A percentile compares a stretch with the other conserved stretches of the same genome.
Evolutionary conservation across 2,113 vertebrate species (phyloP).

Genomic region (Montifringilla adamsi): DNA sequence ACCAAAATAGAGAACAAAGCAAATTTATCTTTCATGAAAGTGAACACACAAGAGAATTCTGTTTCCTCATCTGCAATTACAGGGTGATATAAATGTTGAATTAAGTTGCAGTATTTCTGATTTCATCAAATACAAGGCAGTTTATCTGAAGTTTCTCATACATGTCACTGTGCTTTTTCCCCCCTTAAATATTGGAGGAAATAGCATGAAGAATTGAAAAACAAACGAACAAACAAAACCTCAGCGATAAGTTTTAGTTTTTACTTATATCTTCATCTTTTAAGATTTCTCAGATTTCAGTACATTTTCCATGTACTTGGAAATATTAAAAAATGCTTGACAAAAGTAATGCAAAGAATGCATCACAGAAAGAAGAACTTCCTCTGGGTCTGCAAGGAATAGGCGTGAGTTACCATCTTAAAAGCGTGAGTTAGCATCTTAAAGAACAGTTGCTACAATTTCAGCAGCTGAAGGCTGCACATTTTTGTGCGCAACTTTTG

Average conservation of each 20-base stretch:
- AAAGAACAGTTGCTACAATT: background rate
- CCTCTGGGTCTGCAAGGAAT: background rate
- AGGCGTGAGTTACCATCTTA: background rate
- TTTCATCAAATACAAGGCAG: background rate
- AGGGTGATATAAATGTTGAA: background rate
- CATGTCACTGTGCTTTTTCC: fast-evolving
- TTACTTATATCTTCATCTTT: background rate
- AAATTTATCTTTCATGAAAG: background rate
- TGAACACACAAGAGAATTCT: background rate
- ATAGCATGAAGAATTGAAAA: background rate
- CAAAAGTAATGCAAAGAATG: background rate
- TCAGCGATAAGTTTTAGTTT: background rate
- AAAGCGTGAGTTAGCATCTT: background rate
- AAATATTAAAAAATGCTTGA: background rate
- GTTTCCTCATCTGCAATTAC: background rate
- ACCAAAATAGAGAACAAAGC: background rate
- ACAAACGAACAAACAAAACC: background rate
- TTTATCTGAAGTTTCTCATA: background rate
- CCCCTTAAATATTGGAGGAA: background rate
- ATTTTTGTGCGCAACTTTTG: background rate
- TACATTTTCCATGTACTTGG: background rate
- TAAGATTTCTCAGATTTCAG: background rate
- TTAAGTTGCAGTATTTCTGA: background rate
- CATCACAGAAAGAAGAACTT: background rate
- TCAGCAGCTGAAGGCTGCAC: background rate